Evolutionary conservation across 2,113 vertebrate genomes (phyloP).

Genomic region (Puffinus mauretanicus): DNA sequence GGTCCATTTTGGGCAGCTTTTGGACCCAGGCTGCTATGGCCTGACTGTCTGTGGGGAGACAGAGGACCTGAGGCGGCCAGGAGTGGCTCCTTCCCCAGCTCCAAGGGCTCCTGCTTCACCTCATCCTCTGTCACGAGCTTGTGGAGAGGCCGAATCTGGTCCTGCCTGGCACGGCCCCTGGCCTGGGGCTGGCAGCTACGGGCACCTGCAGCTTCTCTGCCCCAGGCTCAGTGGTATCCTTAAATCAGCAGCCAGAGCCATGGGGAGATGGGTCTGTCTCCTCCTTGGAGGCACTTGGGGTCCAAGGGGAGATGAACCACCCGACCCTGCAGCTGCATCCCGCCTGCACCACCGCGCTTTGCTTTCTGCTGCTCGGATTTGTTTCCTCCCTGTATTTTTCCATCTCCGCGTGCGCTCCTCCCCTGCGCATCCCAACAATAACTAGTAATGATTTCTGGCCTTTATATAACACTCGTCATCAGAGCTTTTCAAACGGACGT

Average conservation of each 20-base stretch:
- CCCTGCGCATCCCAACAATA: not conserved
- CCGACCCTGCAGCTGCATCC: rapidly evolving
- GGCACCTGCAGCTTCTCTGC: not conserved
- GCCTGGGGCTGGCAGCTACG: not conserved
- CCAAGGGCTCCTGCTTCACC: not conserved
- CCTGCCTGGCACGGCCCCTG: rapidly evolving
- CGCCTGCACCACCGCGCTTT: rapidly evolving
- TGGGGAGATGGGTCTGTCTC: not conserved
- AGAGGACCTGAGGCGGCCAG: not conserved
- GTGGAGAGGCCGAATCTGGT: not conserved
- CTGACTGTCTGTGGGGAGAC: not conserved
- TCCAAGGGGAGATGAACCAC: rapidly evolving
- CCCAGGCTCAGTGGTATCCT: not conserved
- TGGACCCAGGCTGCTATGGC: not conserved
- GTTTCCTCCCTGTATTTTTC: not conserved
- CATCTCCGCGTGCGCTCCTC: rapidly evolving
- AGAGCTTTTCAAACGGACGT: not conserved
- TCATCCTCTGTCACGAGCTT: not conserved
- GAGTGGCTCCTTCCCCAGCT: not conserved
- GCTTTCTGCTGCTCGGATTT: not conserved
- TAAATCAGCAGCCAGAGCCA: not conserved
- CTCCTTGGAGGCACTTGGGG: not conserved
- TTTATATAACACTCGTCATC: not conserved
- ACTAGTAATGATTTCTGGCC: not conserved
- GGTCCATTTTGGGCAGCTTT: not conserved